A percentile compares a stretch with the other conserved stretches of the same genome.
These are phyloP conservation scores for Nyctibius bracteatus DNA, from an alignment of 2,113 vertebrate species.

Conservation along the genomic window DNA sequence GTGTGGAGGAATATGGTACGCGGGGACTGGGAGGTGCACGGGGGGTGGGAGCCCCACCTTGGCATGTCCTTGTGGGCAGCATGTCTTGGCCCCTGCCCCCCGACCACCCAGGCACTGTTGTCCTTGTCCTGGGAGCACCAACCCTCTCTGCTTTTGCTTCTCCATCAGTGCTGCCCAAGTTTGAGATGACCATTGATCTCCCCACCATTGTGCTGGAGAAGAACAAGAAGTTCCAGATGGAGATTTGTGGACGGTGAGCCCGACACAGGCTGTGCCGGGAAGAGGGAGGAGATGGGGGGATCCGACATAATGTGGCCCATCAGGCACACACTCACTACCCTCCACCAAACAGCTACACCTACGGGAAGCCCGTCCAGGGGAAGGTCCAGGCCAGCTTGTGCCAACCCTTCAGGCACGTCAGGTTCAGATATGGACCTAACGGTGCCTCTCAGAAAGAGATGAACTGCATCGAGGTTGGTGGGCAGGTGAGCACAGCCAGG, in stretches of 20 bases:
- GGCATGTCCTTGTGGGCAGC: neutral
- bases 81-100: neutral
- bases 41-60: neutral
- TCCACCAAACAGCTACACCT: constrained; percentile 34
- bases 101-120: neutral
- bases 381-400: neutral
- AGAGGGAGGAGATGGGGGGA: neutral
- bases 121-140: neutral
- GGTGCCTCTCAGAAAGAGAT: accelerated
- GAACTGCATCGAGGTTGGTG: neutral
- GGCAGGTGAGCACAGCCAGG: neutral
- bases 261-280: neutral
- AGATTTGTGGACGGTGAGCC: constrained; percentile 54
- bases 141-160: neutral
- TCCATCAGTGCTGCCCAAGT: constrained; percentile 52
- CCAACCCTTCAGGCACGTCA: accelerated
- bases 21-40: accelerated
- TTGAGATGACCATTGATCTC: constrained; percentile 15
- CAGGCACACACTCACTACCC: neutral
- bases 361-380: neutral
- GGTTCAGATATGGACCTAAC: accelerated
- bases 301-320: accelerated
- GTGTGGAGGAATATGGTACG: neutral
- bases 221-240: neutral
- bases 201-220: neutral